phyloP scores from a whole-genome alignment of 2,113 vertebrate species.

The Larimichthys crocea region DNA sequence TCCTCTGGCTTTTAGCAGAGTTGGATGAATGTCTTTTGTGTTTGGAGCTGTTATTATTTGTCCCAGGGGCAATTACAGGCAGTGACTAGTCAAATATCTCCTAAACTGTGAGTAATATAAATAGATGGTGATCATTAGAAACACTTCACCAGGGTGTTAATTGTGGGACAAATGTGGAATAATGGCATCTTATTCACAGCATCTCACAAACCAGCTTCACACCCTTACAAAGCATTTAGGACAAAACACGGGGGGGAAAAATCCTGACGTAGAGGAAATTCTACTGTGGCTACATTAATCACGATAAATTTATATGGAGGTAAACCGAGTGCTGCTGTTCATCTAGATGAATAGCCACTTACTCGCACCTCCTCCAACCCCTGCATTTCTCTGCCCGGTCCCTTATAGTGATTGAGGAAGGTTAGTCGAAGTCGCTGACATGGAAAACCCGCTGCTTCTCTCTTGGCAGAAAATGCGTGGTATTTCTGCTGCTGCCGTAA shows the following conservation, averaged over 20 bases:
- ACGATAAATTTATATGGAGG: constrained; percentile 23
- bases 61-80: constrained; percentile 47
- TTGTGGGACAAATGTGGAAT: constrained; percentile 30
- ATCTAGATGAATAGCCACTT: constrained; percentile 30
- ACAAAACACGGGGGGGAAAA: background rate
- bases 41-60: constrained; percentile 36
- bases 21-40: constrained; percentile 57
- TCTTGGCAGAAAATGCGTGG: constrained; percentile 1
- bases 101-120: constrained; percentile 56
- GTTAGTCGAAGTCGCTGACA: constrained; percentile 14
- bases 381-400: constrained; percentile 5
- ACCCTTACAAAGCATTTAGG: background rate
- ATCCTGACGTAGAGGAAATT: constrained; percentile 6
- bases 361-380: background rate
- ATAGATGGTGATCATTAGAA: constrained; percentile 67
- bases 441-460: constrained; percentile 22
- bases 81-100: constrained; percentile 32
- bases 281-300: constrained; percentile 21
- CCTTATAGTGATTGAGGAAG: constrained; percentile 26
- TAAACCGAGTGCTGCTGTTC: constrained; percentile 4
- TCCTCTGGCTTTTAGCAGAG: constrained; percentile 14
- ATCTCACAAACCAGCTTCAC: background rate
- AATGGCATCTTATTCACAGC: constrained; percentile 13
- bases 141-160: constrained; percentile 37
- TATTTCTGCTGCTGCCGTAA: constrained; percentile 7